Evolutionary conservation across 2,113 vertebrate species (phyloP), one percentile per base, ranked within the genome.

Genomic region (Microcebus griseorufus): DNA sequence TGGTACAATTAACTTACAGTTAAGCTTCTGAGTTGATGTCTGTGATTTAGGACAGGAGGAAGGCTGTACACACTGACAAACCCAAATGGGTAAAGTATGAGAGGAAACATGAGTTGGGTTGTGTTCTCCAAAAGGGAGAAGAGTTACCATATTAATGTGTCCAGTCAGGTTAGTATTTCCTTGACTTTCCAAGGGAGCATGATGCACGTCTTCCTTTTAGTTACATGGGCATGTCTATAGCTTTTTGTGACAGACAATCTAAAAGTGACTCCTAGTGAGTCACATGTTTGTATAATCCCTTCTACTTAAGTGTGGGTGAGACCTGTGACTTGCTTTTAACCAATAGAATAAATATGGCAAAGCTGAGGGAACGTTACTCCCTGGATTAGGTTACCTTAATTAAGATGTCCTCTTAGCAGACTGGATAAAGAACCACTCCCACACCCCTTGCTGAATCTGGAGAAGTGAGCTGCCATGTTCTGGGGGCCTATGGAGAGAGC

Each of bases 1-100:
- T 94, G 86, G 65, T 13, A 58, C 29, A 48, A 32, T 76, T 90
- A 81, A 48, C 76, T 81, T 96, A 51, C 1, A 85, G 64, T 82
- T 91, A 60, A 91, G 72, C 60, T 93, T 94, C 58, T 80, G 53
- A 75, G 27, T 34, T 22, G 34, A 62, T 95, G 91, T 23, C 34
- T 90, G 58, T 8, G 67, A 67, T 91, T 85, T 60, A 91, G 88
- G 93, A 34, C 12, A 94, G 90, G 67, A 78, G 45, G 86, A 29
- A 94, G 32, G 22, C 42, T 82, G 73, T 58, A 29, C 14, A 55
- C 7, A 13, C 16, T 14, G 39, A 86, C 64, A 89, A 2, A 4
- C 60, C 92, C 37, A 18, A n/a, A 55, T 20, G 64, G 60, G 55
- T 48, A 17, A 72, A 72, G 5, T 23, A n/a, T 73, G 42, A 23